A percentile compares a stretch with the other conserved stretches of the same genome.
These are phyloP conservation scores for Enteromius unitaeniatus DNA, from an alignment of 2,797 vertebrate species.

Conservation along the genomic window DNA sequence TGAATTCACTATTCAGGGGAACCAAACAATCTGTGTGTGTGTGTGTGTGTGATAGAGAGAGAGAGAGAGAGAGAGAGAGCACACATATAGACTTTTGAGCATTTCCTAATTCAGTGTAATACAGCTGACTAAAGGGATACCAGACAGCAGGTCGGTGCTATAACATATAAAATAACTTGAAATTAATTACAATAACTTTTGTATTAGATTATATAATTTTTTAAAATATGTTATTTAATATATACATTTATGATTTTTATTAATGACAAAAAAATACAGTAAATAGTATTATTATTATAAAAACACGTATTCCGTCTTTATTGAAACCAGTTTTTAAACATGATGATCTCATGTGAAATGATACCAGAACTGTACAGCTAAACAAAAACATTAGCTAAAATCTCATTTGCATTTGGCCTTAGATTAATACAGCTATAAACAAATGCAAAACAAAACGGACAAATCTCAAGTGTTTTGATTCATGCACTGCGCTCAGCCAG, in stretches of 20 bases:
- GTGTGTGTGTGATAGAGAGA: not conserved
- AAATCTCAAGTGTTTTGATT: constrained; percentile 1
- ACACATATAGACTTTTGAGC: not conserved
- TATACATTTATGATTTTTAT: not conserved
- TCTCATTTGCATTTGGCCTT: not conserved
- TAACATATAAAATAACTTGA: not conserved
- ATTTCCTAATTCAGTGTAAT: not conserved
- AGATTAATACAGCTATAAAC: not conserved
- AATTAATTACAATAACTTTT: not conserved
- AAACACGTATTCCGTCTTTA: too few relatives aligned
- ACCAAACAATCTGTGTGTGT: not conserved
- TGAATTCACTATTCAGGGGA: constrained; percentile 22
- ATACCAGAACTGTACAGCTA: not conserved
- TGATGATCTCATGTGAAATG: not conserved
- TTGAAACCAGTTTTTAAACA: not conserved
- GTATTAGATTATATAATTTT: not conserved
- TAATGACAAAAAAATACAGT: too few relatives aligned
- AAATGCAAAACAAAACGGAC: not conserved
- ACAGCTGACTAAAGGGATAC: not conserved
- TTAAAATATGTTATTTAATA: not conserved
- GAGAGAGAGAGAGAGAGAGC: not conserved
- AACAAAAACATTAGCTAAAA: not conserved
- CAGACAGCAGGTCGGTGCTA: not conserved
- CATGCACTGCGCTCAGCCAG: constrained; percentile 3
- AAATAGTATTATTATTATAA: too few relatives aligned